Base-by-base conservation (phyloP, 2,888 invertebrate species). In the Andrena bucephala region DNA sequence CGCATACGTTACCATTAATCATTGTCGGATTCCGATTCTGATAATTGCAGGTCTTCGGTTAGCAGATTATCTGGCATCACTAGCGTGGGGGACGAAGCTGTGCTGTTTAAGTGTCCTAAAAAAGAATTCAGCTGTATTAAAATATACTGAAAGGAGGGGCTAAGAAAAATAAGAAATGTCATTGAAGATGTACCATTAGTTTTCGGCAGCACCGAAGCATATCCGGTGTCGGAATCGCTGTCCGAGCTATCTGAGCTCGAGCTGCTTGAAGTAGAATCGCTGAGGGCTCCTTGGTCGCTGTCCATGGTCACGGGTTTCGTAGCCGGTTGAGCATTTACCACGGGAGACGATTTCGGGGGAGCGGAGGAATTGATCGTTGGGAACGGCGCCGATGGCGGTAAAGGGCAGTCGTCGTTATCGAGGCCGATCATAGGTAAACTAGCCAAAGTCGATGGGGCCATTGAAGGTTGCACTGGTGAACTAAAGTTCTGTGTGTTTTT, bases 31-130 rank as follows among this genome's bases (percentile, higher is more conserved):
- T 97, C 97, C 54, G 97, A 97, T 95, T 97, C 97, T 69, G 98
- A 98, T 91, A 98, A 95, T 95, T 97, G 97, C 91, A 98, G 95
- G 94, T 98, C 98, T 92, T 97, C 97, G 92, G 96, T 97, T 89
- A 98, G 95, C 82, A 97, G 95, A 94, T 96, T 96, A 90, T 95
- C 95, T 20, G 96, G 95, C 92, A 96, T 94, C 50, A 95, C 91
- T 73, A 93, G 87, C 71, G 93, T 88, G 13, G 92, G 90, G 62
- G 94, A 93, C 27, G 91, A 89, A 73, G 91, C 90, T 68, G 89
- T 88, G 71, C 88, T 93, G 82, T 94, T 94, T 42, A 90, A 79
- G 81, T 93, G 91, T 84, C 93, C 94, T 94, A 77, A 48, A 92
- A 90, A 75, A 67, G 42, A 33, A 24, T 63, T 36, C n/a, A 13